phyloP scores from a whole-genome alignment of 2,888 invertebrate genomes.

The Theretra japonica region DNA sequence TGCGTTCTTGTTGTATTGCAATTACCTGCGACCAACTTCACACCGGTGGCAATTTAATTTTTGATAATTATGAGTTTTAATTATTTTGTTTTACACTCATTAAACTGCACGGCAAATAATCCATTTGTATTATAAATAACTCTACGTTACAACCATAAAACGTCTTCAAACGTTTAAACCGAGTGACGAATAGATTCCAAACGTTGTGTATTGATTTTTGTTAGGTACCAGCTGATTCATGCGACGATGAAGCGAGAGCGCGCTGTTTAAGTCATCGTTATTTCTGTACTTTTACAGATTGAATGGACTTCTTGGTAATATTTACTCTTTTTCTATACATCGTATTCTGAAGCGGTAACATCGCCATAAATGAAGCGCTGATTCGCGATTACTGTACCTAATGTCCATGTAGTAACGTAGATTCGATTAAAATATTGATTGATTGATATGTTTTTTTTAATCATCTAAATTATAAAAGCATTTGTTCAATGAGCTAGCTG shows the following conservation, averaged over 20 bases:
- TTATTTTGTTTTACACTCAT: not conserved
- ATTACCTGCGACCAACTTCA: conserved; percentile 69
- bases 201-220: conserved; percentile 72
- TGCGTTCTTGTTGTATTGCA: conserved; percentile 57
- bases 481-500: not conserved
- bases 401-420: not conserved
- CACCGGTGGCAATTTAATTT: conserved; percentile 55
- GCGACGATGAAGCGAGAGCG: conserved; percentile 38
- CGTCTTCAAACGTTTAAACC: conserved; percentile 13
- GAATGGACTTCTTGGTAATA: conserved; percentile 43
- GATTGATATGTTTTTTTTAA: not conserved
- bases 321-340: conserved; percentile 20
- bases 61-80: conserved; percentile 23
- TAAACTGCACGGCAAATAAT: not conserved
- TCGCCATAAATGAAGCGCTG: not conserved
- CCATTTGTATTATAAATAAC: not conserved
- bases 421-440: not conserved
- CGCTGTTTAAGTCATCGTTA: conserved; percentile 70
- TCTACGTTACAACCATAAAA: conserved; percentile 14
- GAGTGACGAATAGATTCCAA: conserved; percentile 20
- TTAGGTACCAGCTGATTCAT: conserved; percentile 77
- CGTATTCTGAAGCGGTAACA: not conserved
- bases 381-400: not conserved
- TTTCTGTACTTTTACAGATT: conserved; percentile 56
- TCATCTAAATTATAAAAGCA: not conserved